Evolutionary conservation across 2,113 vertebrate species (phyloP), one percentile per base, ranked within the genome.

Genomic region (Perca flavescens): DNA sequence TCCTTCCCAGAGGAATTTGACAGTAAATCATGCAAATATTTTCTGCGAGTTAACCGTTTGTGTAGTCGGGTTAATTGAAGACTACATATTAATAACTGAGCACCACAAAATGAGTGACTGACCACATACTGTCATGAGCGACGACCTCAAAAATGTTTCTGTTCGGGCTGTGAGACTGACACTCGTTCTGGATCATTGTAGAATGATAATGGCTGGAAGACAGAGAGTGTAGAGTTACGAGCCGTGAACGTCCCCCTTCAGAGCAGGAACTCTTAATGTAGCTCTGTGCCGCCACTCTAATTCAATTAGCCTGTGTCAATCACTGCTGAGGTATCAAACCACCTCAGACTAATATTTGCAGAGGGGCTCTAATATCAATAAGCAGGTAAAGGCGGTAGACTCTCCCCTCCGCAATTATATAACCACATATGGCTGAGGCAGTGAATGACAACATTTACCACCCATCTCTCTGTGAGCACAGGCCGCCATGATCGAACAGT

Each of bases 371-470:
- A 92, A 93, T 86, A 93, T 91, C 91, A 94, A 90, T 87, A 93
- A 10, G 57, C 81, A 86, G 84, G 90, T 86, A 84, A 89, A 93
- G 71, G 76, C 85, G 62, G 86, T 13, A 22, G 74, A 46, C 74
- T 66, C 86, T 69, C 77, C 83, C 62, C 76, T 74, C 86, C 52
- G 67, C 78, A 92, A 91, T 93, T 91, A 91, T 86, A 90, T 81
- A 91, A 92, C 83, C 93, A 76, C 93, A 93, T 36, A 82, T 70
- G 57, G 87, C 60, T 0, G 64, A 88, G 82, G 84, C 90, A 84
- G 83, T 91, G 92, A 92, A 93, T 77, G 89, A 91, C 91, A 93
- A 89, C 90, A 93, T 93, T 94, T 91, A 93, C 86, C 81, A 73
- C 86, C 90, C 88, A 88, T 89, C 79, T 86, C 76, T 88, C 82